phyloP scores from a whole-genome alignment of 2,797 vertebrate genomes.

The Calcarius lapponicus region DNA sequence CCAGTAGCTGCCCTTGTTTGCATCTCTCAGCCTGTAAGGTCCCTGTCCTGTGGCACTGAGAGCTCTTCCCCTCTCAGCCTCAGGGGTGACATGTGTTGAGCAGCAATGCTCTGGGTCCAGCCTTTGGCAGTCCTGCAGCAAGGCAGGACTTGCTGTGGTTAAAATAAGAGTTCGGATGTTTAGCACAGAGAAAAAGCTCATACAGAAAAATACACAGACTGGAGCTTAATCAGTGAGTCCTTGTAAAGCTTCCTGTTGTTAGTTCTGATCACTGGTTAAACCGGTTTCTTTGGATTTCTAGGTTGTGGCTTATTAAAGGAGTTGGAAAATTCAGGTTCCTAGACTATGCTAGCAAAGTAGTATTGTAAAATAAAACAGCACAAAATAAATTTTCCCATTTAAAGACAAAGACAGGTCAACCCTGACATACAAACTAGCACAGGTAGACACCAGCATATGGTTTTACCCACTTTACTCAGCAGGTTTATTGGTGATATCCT shows the following conservation, averaged over 20 bases:
- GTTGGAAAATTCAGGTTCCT: neutral
- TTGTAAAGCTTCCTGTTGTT: neutral
- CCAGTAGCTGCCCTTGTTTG: neutral
- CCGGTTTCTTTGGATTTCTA: neutral
- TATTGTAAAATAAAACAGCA: neutral
- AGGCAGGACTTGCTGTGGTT: neutral
- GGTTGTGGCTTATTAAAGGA: neutral
- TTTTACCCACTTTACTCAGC: neutral
- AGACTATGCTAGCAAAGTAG: neutral
- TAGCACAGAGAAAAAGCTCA: neutral
- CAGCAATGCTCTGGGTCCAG: rapidly evolving
- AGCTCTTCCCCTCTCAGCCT: neutral
- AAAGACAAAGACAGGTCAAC: neutral
- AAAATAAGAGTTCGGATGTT: neutral
- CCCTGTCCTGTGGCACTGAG: neutral
- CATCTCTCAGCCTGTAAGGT: neutral
- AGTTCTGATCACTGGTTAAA: neutral
- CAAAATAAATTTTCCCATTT: neutral
- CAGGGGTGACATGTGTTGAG: rapidly evolving
- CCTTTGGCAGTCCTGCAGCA: neutral
- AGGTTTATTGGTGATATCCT: neutral
- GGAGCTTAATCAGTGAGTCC: neutral
- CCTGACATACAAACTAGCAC: neutral
- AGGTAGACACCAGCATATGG: neutral
- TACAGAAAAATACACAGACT: neutral